These are phyloP conservation scores for Tortricodes alternella DNA, from an alignment of 2,888 invertebrate species.

Conservation along the genomic window DNA sequence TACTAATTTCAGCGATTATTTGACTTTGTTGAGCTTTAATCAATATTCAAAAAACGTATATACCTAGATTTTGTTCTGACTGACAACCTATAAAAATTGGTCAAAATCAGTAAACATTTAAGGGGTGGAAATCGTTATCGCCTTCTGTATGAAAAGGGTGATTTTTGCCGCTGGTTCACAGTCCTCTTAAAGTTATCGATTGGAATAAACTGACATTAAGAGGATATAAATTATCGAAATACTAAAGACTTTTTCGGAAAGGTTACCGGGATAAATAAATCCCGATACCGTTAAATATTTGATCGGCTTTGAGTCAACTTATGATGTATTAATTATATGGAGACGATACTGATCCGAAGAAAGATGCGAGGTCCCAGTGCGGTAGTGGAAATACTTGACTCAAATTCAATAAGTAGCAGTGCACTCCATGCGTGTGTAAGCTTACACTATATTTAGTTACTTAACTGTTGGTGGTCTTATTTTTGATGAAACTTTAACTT, in stretches of 20 bases:
- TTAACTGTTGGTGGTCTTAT: constrained; percentile 15
- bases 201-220: constrained; percentile 66
- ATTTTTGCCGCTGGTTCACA: no score
- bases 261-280: constrained; percentile 47
- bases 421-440: not conserved
- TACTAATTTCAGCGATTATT: no score
- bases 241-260: constrained; percentile 44
- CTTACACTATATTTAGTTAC: not conserved
- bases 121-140: no score
- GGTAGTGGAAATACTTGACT: constrained; percentile 13
- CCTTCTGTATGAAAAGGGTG: no score
- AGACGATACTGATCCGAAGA: constrained; percentile 44
- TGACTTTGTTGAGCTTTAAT: no score
- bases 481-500: constrained; percentile 2
- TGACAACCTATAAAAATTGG: no score
- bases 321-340: constrained; percentile 54
- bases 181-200: no score
- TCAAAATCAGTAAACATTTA: no score
- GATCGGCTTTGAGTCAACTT: constrained; percentile 76
- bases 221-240: constrained; percentile 61
- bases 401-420: constrained; percentile 12
- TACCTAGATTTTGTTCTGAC: no score
- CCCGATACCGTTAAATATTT: constrained; percentile 73
- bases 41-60: no score
- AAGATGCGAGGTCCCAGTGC: not conserved